Evolutionary conservation across 2,113 vertebrate genomes (phyloP).

Genomic region (Actinemys pallida): DNA sequence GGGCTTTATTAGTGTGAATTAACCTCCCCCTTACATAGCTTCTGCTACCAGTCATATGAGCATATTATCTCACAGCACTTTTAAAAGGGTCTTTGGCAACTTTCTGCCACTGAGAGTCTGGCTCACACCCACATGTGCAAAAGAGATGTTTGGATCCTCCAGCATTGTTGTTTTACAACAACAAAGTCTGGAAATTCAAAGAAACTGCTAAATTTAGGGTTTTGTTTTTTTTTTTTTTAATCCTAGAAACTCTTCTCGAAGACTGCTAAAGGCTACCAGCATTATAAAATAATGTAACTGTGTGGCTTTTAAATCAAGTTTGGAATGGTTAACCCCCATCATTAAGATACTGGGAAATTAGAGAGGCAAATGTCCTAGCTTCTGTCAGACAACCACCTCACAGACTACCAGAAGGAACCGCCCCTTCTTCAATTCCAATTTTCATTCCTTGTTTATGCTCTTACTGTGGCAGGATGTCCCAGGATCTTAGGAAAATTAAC

Average conservation of each 20-base stretch:
- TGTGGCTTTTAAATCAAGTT: not conserved
- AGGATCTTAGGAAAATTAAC: not conserved
- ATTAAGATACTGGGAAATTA: rapidly evolving
- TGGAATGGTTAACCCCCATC: not conserved
- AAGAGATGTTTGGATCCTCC: not conserved
- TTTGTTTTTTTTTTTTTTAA: not conserved
- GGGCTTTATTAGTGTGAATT: not conserved
- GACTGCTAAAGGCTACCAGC: conserved; percentile 9
- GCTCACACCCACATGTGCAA: not conserved
- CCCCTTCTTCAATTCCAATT: not conserved
- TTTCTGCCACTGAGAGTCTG: not conserved
- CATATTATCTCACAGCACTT: not conserved
- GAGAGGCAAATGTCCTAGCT: not conserved
- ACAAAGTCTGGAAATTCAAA: not conserved
- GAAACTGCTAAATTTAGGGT: not conserved
- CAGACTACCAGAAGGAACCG: not conserved
- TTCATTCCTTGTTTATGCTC: not conserved
- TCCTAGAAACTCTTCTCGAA: not conserved
- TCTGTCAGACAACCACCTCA: not conserved
- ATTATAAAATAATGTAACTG: not conserved
- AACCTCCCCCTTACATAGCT: not conserved
- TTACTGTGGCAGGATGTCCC: not conserved
- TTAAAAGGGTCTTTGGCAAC: conserved; percentile 13
- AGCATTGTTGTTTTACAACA: not conserved
- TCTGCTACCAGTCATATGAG: not conserved